phyloP scores from a whole-genome alignment of 2,797 vertebrate genomes.

The Cirrhinus mrigala region DNA sequence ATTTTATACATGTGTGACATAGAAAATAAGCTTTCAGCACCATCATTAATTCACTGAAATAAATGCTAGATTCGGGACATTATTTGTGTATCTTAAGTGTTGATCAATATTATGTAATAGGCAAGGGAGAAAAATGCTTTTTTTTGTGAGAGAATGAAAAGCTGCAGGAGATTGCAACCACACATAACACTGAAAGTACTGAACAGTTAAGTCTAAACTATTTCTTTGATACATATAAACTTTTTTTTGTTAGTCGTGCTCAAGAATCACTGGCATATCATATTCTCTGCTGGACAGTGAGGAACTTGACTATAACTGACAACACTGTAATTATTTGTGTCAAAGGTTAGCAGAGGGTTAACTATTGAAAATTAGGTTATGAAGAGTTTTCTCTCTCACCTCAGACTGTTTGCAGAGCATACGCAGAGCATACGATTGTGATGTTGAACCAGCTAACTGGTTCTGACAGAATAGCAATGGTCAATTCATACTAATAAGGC shows the following conservation, averaged over 20 bases:
- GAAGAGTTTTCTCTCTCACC: slow-evolving; percentile 59
- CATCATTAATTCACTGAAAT: too few relatives aligned
- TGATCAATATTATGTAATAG: too few relatives aligned
- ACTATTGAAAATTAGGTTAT: slow-evolving; percentile 65
- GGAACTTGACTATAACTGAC: slow-evolving; percentile 16
- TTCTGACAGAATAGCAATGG: slow-evolving; percentile 73
- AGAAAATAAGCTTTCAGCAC: too few relatives aligned
- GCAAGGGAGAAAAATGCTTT: too few relatives aligned
- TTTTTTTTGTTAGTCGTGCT: background rate
- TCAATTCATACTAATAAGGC: slow-evolving; percentile 73
- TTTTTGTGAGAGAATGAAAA: background rate
- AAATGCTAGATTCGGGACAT: too few relatives aligned
- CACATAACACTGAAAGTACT: background rate
- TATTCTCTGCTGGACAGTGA: background rate
- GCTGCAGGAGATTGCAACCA: background rate
- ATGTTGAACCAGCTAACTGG: slow-evolving; percentile 70
- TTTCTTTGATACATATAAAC: background rate
- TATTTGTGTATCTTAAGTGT: too few relatives aligned
- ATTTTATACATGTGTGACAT: too few relatives aligned
- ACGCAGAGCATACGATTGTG: slow-evolving; percentile 69
- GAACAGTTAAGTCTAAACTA: background rate
- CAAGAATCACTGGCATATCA: slow-evolving; percentile 2
- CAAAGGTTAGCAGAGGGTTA: slow-evolving; percentile 70
- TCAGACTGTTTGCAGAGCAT: slow-evolving; percentile 34
- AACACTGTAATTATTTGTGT: background rate